phyloP scores from a whole-genome alignment of 2,797 vertebrate species.

The Miichthys miiuy region DNA sequence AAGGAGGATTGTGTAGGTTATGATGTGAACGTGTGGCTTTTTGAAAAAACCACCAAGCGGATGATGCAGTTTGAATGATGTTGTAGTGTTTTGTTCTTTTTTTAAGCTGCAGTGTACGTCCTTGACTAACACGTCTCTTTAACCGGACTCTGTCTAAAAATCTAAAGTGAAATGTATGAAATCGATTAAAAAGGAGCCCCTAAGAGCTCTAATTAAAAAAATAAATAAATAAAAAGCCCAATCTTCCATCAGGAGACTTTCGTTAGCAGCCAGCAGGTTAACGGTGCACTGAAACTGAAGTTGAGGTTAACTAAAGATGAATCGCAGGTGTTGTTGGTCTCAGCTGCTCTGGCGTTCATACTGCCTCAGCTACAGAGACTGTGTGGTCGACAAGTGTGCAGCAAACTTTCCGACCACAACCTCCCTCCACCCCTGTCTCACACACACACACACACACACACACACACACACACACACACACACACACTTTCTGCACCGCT shows the following conservation, averaged over 20 bases:
- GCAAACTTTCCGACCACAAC: conserved; percentile 76
- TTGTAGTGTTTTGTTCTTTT: background rate
- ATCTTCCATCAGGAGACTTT: background rate
- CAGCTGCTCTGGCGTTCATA: conserved; percentile 2
- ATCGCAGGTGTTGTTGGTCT: conserved; percentile 21
- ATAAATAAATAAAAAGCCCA: background rate
- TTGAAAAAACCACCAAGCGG: background rate
- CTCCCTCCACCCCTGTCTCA: background rate
- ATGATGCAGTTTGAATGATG: background rate
- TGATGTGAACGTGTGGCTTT: background rate
- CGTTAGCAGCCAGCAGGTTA: background rate
- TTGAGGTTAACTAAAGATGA: conserved; percentile 19
- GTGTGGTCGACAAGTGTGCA: conserved; percentile 57
- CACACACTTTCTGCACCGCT: no score
- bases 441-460: background rate
- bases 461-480: conserved; percentile 17
- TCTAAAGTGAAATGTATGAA: background rate
- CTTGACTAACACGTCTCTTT: background rate
- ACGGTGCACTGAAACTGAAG: background rate
- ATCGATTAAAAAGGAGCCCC: background rate
- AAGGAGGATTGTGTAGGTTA: conserved; percentile 28
- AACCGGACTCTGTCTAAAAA: background rate
- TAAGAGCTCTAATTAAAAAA: no score
- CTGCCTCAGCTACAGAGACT: conserved; percentile 2
- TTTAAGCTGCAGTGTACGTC: background rate